A percentile compares a stretch with the other conserved stretches of the same genome.
These are phyloP conservation scores for Periophthalmus magnuspinnatus DNA, from an alignment of 2,797 vertebrate species.

Conservation along the genomic window DNA sequence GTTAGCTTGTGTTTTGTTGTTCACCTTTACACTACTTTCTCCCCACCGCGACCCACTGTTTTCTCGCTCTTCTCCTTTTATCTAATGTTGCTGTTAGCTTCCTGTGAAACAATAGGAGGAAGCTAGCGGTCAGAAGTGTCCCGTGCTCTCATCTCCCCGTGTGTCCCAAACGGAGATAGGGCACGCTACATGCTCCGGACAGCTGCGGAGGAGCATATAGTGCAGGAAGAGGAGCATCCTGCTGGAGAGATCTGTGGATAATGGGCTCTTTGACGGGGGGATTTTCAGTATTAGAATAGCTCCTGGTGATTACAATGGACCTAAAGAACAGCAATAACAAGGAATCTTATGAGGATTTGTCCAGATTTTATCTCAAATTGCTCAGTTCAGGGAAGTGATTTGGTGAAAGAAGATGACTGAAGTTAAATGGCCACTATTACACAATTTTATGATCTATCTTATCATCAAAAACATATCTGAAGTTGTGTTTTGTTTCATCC, in stretches of 20 bases:
- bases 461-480: no score
- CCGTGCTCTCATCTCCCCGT: constrained; percentile 49
- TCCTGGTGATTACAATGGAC: constrained; percentile 7
- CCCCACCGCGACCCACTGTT: constrained; percentile 32
- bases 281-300: constrained; percentile 9
- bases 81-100: constrained; percentile 44
- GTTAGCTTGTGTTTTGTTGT: constrained; percentile 31
- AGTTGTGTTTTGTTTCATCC: no score
- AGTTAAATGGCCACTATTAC: neutral
- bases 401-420: neutral
- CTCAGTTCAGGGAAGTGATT: neutral
- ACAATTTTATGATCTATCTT: no score
- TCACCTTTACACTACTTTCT: constrained; percentile 63
- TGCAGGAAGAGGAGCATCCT: constrained; percentile 62
- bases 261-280: constrained; percentile 12
- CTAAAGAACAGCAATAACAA: constrained; percentile 5
- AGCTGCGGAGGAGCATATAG: constrained; percentile 47
- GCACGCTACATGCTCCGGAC: constrained; percentile 14
- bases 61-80: constrained; percentile 51
- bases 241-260: constrained; percentile 40
- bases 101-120: constrained; percentile 73
- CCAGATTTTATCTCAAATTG: neutral
- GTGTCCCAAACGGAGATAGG: constrained; percentile 38
- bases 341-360: neutral
- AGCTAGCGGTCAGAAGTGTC: constrained; percentile 67